Evolutionary conservation across 2,113 vertebrate species (phyloP).

Genomic region (Ochotona princeps): DNA sequence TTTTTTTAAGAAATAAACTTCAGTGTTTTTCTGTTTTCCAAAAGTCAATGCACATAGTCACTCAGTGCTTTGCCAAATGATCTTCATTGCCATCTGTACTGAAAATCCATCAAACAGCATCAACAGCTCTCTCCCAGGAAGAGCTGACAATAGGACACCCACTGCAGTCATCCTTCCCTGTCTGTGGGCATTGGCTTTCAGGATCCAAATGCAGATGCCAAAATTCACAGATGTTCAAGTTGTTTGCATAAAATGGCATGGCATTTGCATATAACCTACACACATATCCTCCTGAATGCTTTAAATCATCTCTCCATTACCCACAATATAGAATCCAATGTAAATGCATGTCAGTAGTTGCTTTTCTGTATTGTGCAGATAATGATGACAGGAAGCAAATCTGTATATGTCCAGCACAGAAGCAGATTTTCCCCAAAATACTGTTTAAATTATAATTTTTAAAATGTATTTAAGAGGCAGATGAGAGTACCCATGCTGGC

Average conservation of each 20-base stretch:
- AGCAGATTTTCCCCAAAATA: neutral
- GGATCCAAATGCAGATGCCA: neutral
- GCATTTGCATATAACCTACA: neutral
- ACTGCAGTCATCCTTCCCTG: neutral
- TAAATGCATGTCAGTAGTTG: no score
- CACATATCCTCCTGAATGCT: neutral
- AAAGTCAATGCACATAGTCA: neutral
- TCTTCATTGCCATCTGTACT: neutral
- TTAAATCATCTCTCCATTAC: no score
- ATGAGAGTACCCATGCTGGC: no score
- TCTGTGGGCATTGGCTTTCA: neutral
- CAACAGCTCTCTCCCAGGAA: neutral
- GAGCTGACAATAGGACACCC: neutral
- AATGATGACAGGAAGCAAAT: neutral
- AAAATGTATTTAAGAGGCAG: no score
- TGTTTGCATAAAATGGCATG: neutral
- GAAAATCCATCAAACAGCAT: neutral
- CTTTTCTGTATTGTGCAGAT: neutral
- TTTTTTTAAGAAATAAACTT: neutral
- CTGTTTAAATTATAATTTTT: no score
- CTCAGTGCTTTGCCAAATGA: neutral
- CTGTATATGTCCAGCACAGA: neutral
- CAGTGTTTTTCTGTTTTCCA: conserved; percentile 2
- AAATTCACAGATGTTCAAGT: neutral
- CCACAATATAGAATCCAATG: no score